Base-by-base conservation (phyloP, 2,888 invertebrate species). In the Megaustenia siamemsis region DNA sequence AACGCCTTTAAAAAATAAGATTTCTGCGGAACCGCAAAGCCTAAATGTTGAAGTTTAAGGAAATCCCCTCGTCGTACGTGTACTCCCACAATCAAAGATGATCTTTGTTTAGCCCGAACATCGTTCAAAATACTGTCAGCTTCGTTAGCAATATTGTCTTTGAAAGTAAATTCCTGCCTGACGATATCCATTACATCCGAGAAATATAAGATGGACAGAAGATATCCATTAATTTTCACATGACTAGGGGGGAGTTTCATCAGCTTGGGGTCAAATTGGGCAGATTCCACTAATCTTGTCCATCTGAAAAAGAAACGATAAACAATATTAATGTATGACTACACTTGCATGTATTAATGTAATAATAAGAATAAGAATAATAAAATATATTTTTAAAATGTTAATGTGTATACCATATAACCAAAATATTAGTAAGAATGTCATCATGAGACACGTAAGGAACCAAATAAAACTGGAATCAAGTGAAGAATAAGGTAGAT, bases 151-250 rank as follows among this genome's bases (percentile, higher is more conserved):
- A 75, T 35, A 32, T 49, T 15, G 35, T 71, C 53, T 3, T 35
- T 21, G 53, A 77, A 77, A n/a, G 60, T 38, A 24, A 77, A 77
- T 15, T 77, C 77, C 12, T 38, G 60, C 35, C 40, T 28, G 12
- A 77, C 49, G 10, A 53, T 56, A 35, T 56, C 56, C 21, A 5
- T 24, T 15, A 21, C 28, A 35, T 1, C 53, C 12, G 18, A 1
- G 35, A 76, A 76, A 35, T 76, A 76, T 21, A 35, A 35, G 28
- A 3, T 53, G 1, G 56, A 77, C 24, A 40, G 77, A 18, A 77
- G 60, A n/a, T 38, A 38, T 28, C 60, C 56, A 0, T 18, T 4
- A n/a, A 77, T 77, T 18, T 1, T 77, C 6, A 60, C 2, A 40
- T 77, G 56, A 10, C 32, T 28, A 1, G 18, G 3, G 4, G 75